phyloP scores from a whole-genome alignment of 2,888 invertebrate species.

The Ichneumoninae sp. region DNA sequence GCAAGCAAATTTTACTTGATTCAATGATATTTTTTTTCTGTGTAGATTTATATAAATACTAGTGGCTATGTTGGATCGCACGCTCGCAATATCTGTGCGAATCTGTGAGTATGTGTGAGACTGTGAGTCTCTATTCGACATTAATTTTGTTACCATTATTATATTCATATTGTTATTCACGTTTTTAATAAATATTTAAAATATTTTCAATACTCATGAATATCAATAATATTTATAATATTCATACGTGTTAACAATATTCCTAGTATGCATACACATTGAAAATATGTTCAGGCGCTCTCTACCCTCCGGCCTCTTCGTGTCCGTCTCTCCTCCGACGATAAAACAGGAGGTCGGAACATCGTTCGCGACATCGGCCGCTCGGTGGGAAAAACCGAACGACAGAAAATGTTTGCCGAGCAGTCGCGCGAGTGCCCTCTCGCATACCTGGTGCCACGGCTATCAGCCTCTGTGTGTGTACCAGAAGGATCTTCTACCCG shows the following conservation, averaged over 20 bases:
- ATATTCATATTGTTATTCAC: no score
- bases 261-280: not conserved
- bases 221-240: no score
- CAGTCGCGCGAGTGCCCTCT: conserved; percentile 35
- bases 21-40: no score
- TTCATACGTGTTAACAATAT: not conserved
- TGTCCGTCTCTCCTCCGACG: not conserved
- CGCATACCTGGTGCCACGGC: not conserved
- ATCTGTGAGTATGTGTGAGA: no score
- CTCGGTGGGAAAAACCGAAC: conserved; percentile 24
- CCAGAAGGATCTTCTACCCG: not conserved
- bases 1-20: no score
- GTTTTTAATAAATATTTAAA: no score
- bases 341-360: conserved; percentile 41
- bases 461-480: not conserved
- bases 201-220: no score
- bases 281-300: not conserved
- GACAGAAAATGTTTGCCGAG: conserved; percentile 57
- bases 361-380: conserved; percentile 7
- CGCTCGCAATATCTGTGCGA: no score
- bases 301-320: not conserved
- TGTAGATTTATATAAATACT: not conserved
- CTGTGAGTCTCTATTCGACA: no score
- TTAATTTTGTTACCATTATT: no score
- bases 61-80: no score